Percentiles rank a stretch among this genome's conserved stretches.
phyloP scores from a whole-genome alignment of 2,888 invertebrate genomes.

The Tipula confusa region DNA sequence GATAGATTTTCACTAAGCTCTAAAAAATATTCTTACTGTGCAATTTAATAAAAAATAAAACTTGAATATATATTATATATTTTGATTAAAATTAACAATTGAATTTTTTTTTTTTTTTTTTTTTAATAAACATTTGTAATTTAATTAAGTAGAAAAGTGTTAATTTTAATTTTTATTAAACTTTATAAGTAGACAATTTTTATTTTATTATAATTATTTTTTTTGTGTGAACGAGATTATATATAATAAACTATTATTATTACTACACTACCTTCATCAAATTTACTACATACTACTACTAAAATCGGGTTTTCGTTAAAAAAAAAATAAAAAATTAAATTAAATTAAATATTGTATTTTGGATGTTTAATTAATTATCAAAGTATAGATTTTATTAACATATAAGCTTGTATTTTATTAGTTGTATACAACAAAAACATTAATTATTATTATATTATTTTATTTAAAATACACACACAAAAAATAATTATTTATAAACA shows the following conservation, averaged over 20 bases:
- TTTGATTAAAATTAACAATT: neutral
- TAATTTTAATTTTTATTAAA: slow-evolving; percentile 20
- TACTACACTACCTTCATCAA: neutral
- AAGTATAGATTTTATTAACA: slow-evolving; percentile 16
- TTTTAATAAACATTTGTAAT: neutral
- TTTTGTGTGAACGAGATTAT: slow-evolving; percentile 15
- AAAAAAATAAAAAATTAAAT: neutral
- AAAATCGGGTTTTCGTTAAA: slow-evolving; percentile 9
- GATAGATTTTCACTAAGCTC: slow-evolving; percentile 1
- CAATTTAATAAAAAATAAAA: slow-evolving; percentile 9
- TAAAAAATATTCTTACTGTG: neutral
- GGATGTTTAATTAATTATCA: slow-evolving; percentile 20
- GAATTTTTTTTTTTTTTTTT: too few species aligned
- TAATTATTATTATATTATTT: slow-evolving; percentile 14
- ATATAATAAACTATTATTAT: neutral
- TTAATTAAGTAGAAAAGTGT: slow-evolving; percentile 17
- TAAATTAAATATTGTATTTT: slow-evolving; percentile 15
- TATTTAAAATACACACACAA: neutral
- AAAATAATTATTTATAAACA: neutral
- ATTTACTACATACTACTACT: neutral
- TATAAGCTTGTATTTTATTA: slow-evolving; percentile 20
- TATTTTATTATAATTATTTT: neutral
- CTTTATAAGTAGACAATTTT: slow-evolving; percentile 14
- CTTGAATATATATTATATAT: neutral
- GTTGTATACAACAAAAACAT: slow-evolving; percentile 15